Evolutionary conservation across 2,888 invertebrate genomes (phyloP), one percentile per base, ranked within the genome.

Genomic region (Spisula subtruncata): DNA sequence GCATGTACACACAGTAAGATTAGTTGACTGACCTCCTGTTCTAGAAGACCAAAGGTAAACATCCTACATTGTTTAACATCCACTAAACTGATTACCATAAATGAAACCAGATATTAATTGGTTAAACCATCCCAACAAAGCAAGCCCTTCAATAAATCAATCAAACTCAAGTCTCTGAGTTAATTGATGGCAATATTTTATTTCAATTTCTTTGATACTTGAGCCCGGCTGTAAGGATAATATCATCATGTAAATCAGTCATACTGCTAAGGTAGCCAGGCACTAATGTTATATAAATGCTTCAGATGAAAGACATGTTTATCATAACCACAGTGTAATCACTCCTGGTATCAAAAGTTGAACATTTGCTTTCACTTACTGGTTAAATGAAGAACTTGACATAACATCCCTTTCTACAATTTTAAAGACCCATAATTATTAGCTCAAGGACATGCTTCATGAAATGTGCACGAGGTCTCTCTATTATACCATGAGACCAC

Each of bases 221-320:
- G 20, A 32, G 35, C 35, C 35, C 18, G 29, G 32, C 35, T 35
- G 1, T 32, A 75, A 75, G 2, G 85, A 85, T 79, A 35, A 51
- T 79, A 29, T 18, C 25, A 79, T 60, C 4, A 80, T 80, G 56
- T 85, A 85, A 80, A 85, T 56, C 85, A 80, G 85, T 80, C 80
- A 85, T 51, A 85, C 29, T 5, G 41, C 54, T 25, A 80, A n/a
- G 29, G 32, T 85, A 56, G 32, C 79, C 80, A 8, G 80, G 56
- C 80, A 80, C 75, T 75, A 32, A 32, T 25, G 54, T 80, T 85
- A 80, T 80, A 85, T 79, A 85, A 85, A 85, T 75, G 14, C 54
- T 56, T 80, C 80, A 85, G 56, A 54, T 80, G 80, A 85, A 54
- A 85, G 85, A 46, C 32, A 20, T 46, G 25, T 35, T 75, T 75